These are phyloP conservation scores for Tenebrosternarchus preto DNA, from an alignment of 2,113 vertebrate genomes.

Conservation along the genomic window DNA sequence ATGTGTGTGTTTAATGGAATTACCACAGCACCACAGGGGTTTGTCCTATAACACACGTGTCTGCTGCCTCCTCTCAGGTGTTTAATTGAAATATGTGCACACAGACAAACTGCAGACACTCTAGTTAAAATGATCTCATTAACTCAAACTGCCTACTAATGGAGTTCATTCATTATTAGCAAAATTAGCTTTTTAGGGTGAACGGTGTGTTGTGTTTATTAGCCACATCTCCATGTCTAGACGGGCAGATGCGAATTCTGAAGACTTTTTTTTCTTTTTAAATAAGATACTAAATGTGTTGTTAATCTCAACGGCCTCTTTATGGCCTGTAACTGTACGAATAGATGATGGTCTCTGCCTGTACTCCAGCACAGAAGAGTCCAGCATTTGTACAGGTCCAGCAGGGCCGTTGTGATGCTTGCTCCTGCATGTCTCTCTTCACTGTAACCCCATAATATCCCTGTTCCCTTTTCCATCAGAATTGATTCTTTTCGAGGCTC, in stretches of 20 bases:
- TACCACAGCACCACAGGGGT: not conserved
- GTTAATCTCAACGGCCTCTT: not conserved
- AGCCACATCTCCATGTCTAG: too few relatives aligned
- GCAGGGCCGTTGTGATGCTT: not conserved
- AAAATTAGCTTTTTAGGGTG: not conserved
- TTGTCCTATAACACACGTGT: constrained; percentile 5
- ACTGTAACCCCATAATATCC: not conserved
- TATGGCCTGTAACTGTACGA: constrained; percentile 13
- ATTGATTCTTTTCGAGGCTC: not conserved
- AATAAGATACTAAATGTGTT: not conserved
- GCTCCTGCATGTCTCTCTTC: not conserved
- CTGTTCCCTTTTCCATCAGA: not conserved
- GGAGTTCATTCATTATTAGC: not conserved
- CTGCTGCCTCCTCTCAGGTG: not conserved
- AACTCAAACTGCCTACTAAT: constrained; percentile 1
- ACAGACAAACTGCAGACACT: constrained; percentile 11
- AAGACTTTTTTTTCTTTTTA: too few relatives aligned
- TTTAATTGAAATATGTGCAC: constrained; percentile 27
- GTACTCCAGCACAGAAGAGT: constrained; percentile 1
- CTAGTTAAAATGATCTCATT: constrained; percentile 38
- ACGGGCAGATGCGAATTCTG: too few relatives aligned
- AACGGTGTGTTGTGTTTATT: too few relatives aligned
- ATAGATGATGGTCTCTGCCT: constrained; percentile 21
- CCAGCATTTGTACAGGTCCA: constrained; percentile 6
- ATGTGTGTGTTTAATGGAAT: not conserved